phyloP scores from a whole-genome alignment of 2,888 invertebrate genomes.

The Neoitamus cyanurus region DNA sequence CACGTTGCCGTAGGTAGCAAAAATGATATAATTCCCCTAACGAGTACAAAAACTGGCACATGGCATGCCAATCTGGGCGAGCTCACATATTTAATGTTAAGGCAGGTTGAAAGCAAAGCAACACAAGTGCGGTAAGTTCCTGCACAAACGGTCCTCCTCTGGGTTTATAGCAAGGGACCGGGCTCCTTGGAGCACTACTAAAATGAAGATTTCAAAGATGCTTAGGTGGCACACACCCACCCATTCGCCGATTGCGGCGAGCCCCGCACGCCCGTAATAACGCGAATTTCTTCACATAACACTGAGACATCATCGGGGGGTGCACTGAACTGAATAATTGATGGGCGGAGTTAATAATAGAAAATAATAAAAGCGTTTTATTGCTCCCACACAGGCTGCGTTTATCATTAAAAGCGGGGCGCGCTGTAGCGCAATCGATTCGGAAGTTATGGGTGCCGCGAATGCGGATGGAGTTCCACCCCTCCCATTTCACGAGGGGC shows the following conservation, averaged over 20 bases:
- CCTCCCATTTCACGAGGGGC: not conserved
- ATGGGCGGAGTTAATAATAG: constrained; percentile 15
- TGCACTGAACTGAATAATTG: constrained; percentile 24
- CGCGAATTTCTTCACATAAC: not conserved
- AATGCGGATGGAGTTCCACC: not conserved
- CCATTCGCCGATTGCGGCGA: not conserved
- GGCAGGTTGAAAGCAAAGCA: not conserved
- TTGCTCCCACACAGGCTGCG: not conserved
- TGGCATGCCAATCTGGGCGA: not conserved
- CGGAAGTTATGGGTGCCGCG: not conserved
- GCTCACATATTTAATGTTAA: not conserved
- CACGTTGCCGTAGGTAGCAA: not conserved
- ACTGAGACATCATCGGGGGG: not conserved
- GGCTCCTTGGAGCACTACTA: not conserved
- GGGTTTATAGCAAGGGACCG: not conserved
- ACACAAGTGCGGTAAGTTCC: not conserved
- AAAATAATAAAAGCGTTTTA: constrained; percentile 22
- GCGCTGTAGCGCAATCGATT: not conserved
- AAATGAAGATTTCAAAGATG: not conserved
- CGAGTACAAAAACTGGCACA: not conserved
- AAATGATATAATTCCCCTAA: not conserved
- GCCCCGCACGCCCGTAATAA: no score
- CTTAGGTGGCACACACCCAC: not conserved
- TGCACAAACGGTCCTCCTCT: not conserved
- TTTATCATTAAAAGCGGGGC: not conserved